phyloP scores from a whole-genome alignment of 2,797 vertebrate species.

The Chloroceryle inda region DNA sequence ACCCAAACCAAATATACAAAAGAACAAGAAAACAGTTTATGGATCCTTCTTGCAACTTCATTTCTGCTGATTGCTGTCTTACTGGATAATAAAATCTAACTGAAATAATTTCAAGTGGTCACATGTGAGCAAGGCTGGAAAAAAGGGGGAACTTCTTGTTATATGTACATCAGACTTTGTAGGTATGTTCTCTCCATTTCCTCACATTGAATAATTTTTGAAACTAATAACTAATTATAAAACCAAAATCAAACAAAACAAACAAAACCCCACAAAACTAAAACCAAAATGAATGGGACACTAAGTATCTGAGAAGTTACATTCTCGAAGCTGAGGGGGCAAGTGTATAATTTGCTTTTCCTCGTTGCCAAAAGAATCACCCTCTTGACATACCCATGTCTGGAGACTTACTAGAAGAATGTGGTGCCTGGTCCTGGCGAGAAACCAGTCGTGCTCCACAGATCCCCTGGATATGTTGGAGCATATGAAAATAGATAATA shows the following conservation, averaged over 20 bases:
- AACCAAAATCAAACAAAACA: no score
- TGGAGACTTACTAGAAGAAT: not conserved
- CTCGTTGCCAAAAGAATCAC: not conserved
- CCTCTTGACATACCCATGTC: not conserved
- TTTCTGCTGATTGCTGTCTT: not conserved
- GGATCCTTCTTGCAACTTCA: not conserved
- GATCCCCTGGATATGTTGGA: not conserved
- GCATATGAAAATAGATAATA: not conserved
- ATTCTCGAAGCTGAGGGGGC: not conserved
- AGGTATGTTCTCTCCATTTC: not conserved
- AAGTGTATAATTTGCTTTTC: not conserved
- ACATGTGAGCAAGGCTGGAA: not conserved
- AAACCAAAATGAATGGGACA: not conserved
- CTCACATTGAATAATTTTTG: not conserved
- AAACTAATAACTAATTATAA: conserved; percentile 5
- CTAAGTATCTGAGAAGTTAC: not conserved
- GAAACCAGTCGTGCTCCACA: not conserved
- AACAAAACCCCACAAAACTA: no score
- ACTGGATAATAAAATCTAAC: not conserved
- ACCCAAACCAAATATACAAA: not conserved
- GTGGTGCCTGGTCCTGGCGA: not conserved
- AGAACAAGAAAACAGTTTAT: not conserved
- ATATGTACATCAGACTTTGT: conserved; percentile 5
- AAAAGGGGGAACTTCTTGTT: not conserved
- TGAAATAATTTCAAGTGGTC: not conserved